A percentile compares a stretch with the other conserved stretches of the same genome.
Evolutionary conservation across 2,113 vertebrate genomes (phyloP).

Genomic region (Pogonocichla stellata): DNA sequence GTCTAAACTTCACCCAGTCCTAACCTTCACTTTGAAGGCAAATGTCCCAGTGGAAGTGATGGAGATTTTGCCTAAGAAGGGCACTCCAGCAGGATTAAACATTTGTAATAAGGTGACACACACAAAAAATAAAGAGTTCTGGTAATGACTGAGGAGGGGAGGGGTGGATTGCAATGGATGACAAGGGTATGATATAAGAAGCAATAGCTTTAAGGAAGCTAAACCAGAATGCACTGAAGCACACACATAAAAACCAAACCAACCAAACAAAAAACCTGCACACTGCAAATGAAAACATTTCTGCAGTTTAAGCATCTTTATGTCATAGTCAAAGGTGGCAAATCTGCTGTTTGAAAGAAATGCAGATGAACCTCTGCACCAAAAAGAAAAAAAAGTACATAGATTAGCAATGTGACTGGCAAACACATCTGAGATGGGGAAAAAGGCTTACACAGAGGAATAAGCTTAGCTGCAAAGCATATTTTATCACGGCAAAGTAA

Average conservation of each 20-base stretch:
- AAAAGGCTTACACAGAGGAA: constrained; percentile 72
- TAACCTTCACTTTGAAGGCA: background rate
- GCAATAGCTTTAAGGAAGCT: constrained; percentile 66
- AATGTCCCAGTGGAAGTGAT: background rate
- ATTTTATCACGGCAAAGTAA: constrained; percentile 76
- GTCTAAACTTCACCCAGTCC: background rate
- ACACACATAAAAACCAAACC: background rate
- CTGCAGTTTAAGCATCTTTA: constrained; percentile 58
- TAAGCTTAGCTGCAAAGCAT: constrained; percentile 79
- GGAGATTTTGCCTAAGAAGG: background rate
- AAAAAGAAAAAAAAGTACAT: constrained; percentile 72
- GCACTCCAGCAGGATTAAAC: background rate
- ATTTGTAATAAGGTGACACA: constrained; percentile 18
- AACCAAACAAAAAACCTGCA: constrained; percentile 27
- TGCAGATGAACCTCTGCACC: constrained; percentile 76
- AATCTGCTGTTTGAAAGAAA: constrained; percentile 69
- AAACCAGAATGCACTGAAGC: constrained; percentile 73
- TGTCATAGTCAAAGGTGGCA: constrained; percentile 58
- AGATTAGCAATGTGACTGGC: constrained; percentile 88
- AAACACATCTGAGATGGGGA: constrained; percentile 82
- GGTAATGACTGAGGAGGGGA: constrained; percentile 34
- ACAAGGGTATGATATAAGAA: constrained; percentile 62
- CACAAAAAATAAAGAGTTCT: constrained; percentile 56
- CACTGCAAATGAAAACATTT: constrained; percentile 68
- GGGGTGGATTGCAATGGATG: constrained; percentile 50